Percentiles rank a stretch among this genome's conserved stretches.
Conservation (phyloP, 2,113 vertebrate genomes). For the Oriolus oriolus region DNA sequence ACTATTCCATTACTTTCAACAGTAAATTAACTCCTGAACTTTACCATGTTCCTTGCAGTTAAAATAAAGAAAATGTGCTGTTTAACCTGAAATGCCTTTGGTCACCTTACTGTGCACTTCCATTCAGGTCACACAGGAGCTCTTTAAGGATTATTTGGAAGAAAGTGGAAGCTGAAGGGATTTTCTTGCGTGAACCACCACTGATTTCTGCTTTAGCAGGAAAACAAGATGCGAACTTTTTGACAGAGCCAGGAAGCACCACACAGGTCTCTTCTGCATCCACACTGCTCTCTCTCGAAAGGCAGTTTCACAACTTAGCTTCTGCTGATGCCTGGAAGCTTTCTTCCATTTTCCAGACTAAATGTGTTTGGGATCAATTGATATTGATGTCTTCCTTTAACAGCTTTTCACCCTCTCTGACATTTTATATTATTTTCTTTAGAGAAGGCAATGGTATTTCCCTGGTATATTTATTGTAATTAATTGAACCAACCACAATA, state of each 20-base stretch:
- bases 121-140: not conserved
- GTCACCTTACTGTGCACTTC: not conserved
- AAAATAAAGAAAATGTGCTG: not conserved
- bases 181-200: not conserved
- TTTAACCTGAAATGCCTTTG: not conserved
- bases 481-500: not conserved
- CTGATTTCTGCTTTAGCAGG: not conserved
- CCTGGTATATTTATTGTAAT: not conserved
- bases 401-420: not conserved
- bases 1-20: not conserved
- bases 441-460: not conserved
- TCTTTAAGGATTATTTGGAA: not conserved
- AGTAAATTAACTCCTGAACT: not conserved
- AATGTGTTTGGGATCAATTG: not conserved
- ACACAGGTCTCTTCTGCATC: not conserved
- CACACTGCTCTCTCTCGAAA: not conserved
- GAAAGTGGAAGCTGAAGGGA: not conserved
- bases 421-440: not conserved
- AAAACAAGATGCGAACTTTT: not conserved
- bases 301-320: not conserved
- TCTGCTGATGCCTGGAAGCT: not conserved
- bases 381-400: not conserved
- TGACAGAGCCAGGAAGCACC: not conserved
- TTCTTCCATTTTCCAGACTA: not conserved
- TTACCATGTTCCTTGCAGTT: not conserved